phyloP scores from a whole-genome alignment of 2,888 invertebrate genomes.

The Drosophila silvestris region DNA sequence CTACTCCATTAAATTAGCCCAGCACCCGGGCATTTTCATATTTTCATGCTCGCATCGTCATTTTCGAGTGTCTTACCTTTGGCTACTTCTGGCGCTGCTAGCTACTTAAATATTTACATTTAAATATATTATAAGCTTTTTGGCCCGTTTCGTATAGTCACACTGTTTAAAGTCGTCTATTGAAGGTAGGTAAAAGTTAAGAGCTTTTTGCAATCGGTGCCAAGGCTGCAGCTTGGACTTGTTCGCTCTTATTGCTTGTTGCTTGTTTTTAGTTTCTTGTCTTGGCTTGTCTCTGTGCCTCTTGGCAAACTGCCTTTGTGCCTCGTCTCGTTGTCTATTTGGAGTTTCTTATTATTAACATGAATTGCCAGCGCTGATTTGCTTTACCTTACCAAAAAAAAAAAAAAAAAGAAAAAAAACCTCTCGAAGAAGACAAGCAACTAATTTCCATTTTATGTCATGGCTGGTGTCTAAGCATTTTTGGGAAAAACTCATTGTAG shows the following conservation, averaged over 20 bases:
- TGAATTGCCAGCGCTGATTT: conserved; percentile 22
- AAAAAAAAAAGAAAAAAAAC: no score
- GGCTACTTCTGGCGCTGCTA: conserved; percentile 38
- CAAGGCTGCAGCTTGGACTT: conserved; percentile 14
- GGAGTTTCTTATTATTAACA: conserved; percentile 10
- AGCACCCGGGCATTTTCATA: conserved; percentile 3
- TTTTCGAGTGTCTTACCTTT: conserved; percentile 37
- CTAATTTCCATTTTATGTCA: not conserved
- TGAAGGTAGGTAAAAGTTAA: conserved; percentile 20
- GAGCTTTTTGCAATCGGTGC: conserved; percentile 16
- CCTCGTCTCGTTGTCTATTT: not conserved
- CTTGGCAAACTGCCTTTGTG: conserved; percentile 1
- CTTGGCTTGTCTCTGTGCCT: not conserved
- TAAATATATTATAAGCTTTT: conserved; percentile 67
- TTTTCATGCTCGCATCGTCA: conserved; percentile 16
- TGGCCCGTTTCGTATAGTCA: conserved; percentile 25
- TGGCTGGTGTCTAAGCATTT: not conserved
- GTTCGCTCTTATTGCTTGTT: not conserved
- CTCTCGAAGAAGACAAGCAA: not conserved
- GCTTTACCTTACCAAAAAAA: not conserved
- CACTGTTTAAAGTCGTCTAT: conserved; percentile 27
- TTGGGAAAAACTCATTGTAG: not conserved
- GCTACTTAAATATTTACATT: conserved; percentile 70
- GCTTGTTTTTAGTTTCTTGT: not conserved
- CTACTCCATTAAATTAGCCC: conserved; percentile 30